phyloP scores from a whole-genome alignment of 2,888 invertebrate species.

The Spilosoma lubricipeda region DNA sequence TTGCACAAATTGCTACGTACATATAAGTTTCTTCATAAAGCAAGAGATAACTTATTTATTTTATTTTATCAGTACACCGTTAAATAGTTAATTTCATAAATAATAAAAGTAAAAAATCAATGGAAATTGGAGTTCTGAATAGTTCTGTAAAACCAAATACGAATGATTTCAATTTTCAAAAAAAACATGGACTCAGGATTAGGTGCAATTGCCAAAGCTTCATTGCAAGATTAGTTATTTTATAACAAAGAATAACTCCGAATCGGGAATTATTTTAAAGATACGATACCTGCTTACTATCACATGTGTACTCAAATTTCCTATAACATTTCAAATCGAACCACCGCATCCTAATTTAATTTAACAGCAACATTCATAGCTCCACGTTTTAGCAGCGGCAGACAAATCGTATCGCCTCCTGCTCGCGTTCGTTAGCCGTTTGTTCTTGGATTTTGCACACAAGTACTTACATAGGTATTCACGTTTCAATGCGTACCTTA shows the following conservation, averaged over 20 bases:
- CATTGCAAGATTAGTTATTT: neutral
- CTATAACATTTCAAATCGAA: neutral
- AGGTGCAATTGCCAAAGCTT: neutral
- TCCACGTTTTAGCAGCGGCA: slow-evolving; percentile 50
- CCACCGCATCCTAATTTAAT: neutral
- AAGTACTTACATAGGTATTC: slow-evolving; percentile 64
- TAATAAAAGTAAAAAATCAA: too few relatives aligned
- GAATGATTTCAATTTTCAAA: too few relatives aligned
- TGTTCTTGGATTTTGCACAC: slow-evolving; percentile 69
- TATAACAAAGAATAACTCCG: neutral
- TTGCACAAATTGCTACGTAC: too few relatives aligned
- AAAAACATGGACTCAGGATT: too few relatives aligned
- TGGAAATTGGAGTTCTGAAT: too few relatives aligned
- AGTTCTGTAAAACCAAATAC: too few relatives aligned
- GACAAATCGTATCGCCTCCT: slow-evolving; percentile 72
- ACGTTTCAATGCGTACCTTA: slow-evolving; percentile 68
- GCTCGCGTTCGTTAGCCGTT: slow-evolving; percentile 79
- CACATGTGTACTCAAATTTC: neutral
- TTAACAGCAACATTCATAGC: slow-evolving; percentile 34
- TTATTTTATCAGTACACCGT: neutral
- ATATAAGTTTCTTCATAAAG: neutral
- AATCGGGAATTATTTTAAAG: neutral
- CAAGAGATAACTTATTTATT: neutral
- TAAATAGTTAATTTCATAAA: too few relatives aligned
- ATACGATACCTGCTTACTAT: neutral